Conservation (phyloP, 1,140 invertebrate species). For the Yoshiicerus persimilis region DNA sequence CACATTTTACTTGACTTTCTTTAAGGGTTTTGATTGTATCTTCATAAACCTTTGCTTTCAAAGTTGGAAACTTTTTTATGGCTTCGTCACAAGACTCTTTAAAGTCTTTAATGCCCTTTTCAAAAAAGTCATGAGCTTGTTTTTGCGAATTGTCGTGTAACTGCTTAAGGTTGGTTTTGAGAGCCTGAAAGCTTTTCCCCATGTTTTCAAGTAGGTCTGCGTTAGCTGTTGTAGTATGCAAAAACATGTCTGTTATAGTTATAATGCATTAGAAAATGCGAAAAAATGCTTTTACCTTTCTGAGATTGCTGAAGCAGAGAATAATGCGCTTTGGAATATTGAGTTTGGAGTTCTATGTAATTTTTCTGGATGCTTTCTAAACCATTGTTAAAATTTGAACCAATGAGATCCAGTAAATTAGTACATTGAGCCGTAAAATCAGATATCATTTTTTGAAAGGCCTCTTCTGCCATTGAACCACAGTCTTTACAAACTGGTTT, state of each 20-base stretch:
- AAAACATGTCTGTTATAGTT: background rate
- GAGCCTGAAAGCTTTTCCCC: background rate
- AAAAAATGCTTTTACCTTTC: background rate
- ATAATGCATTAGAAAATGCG: too few relatives aligned
- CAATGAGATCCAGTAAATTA: background rate
- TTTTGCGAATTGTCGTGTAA: background rate
- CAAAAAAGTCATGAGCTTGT: background rate
- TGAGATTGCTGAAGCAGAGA: background rate
- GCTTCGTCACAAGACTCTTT: background rate
- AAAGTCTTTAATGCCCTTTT: background rate
- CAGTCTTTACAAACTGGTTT: background rate
- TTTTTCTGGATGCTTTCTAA: background rate
- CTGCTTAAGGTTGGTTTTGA: background rate
- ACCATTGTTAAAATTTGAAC: background rate
- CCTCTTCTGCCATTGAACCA: background rate
- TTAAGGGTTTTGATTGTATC: conserved; percentile 9
- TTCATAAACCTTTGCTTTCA: background rate
- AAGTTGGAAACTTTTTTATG: background rate
- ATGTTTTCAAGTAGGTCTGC: background rate
- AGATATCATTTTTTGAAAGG: background rate
- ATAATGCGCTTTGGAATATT: background rate
- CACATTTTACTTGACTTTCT: background rate
- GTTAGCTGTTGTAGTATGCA: background rate
- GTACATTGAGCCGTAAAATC: background rate
- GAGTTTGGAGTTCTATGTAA: background rate